Conservation (phyloP, 2,113 vertebrate species). For the Bungarus multicinctus region DNA sequence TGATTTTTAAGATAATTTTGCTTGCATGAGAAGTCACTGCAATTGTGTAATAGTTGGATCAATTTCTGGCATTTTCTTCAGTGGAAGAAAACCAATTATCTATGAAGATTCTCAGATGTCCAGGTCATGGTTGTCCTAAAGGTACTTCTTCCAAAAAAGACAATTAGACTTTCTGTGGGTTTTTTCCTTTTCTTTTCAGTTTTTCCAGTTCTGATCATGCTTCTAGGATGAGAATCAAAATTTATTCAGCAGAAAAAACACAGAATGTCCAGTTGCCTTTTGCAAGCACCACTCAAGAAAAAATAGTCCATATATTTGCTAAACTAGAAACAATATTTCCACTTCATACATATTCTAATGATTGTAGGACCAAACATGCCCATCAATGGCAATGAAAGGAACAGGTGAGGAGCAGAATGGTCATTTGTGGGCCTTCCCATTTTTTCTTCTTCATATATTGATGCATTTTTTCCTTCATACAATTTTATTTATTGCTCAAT, state of each 20-base stretch:
- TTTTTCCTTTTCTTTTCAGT: too few relatives aligned
- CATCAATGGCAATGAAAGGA: not conserved
- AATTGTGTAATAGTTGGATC: not conserved
- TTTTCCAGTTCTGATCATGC: too few relatives aligned
- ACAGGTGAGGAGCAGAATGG: not conserved
- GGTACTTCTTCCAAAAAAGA: too few relatives aligned
- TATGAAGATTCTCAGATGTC: not conserved
- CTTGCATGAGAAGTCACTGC: too few relatives aligned
- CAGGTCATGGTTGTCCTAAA: too few relatives aligned
- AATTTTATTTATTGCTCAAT: not conserved
- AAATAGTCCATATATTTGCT: not conserved
- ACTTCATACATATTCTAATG: not conserved
- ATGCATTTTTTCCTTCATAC: not conserved
- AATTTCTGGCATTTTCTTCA: not conserved
- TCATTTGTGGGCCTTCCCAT: not conserved
- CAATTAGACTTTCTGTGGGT: not conserved
- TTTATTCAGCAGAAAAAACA: not conserved
- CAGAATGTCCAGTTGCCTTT: not conserved
- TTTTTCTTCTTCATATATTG: not conserved
- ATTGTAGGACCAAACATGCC: not conserved
- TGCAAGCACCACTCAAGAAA: not conserved
- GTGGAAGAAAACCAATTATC: not conserved
- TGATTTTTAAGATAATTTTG: too few relatives aligned
- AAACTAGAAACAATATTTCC: not conserved
- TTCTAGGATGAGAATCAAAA: too few relatives aligned